These are phyloP conservation scores for Pseudachorutes palmiensis DNA, from an alignment of 1,140 invertebrate genomes.

Conservation along the genomic window DNA sequence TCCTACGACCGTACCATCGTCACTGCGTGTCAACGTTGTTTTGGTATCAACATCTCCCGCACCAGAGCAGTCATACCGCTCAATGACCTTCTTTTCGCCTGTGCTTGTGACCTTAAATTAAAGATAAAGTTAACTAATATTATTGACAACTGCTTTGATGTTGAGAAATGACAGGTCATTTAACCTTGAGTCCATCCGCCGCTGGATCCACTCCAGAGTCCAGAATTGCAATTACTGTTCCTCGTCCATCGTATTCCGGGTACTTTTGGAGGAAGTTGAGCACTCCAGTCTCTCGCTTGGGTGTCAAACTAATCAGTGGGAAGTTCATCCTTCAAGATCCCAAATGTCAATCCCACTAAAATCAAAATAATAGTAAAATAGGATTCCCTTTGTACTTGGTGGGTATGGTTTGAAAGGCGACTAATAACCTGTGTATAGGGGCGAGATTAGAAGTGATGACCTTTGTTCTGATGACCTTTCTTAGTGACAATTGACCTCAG, in stretches of 20 bases:
- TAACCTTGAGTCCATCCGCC: conserved; percentile 82
- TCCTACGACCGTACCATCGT: conserved; percentile 70
- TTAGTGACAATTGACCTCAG: too few relatives aligned
- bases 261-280: conserved; percentile 76
- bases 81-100: conserved; percentile 86
- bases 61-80: conserved; percentile 83
- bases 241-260: conserved; percentile 86
- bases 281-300: conserved; percentile 93
- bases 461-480: too few relatives aligned
- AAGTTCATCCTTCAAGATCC: too few relatives aligned
- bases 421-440: too few relatives aligned
- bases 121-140: conserved; percentile 36
- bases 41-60: conserved; percentile 88
- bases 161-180: background rate
- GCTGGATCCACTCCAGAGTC: conserved; percentile 97
- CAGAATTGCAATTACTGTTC: conserved; percentile 85
- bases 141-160: conserved; percentile 15
- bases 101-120: conserved; percentile 65
- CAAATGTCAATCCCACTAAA: too few relatives aligned
- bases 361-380: too few relatives aligned
- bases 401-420: too few relatives aligned
- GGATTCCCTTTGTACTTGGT: too few relatives aligned
- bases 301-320: conserved; percentile 71
- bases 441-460: too few relatives aligned
- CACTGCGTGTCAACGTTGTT: conserved; percentile 61